Evolutionary conservation across 2,797 vertebrate species (phyloP), one percentile per base, ranked within the genome.

Genomic region (Mus caroli): DNA sequence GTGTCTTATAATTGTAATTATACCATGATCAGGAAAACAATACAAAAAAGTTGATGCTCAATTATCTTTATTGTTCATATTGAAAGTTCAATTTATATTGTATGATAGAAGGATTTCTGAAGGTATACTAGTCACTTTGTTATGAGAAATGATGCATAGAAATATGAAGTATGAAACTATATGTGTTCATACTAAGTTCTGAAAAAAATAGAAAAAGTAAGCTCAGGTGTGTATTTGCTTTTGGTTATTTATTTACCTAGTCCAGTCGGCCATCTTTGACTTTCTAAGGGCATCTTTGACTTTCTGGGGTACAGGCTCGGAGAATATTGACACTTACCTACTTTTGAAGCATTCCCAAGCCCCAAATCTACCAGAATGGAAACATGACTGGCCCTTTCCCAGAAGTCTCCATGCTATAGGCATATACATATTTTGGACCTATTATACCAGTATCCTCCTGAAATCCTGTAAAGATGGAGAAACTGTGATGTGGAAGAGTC

Each of bases 1-100:
- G 87, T 94, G 95, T 89, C 64, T 69, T 88, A 54, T 52, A 13
- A 78, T 90, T 89, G 58, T 71, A 26, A 92, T 60, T 50, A 50
- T 24, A 88, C 92, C 71, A 90, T 94, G 78, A 54, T 31, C 34
- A 77, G 17, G 52, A 94, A 52, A 20, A 79, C 77, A 91, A 73
- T 34, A 0, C 1, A 10, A 90, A 75, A 78, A 62, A 79, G 28
- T 11, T 60, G 1, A 69, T 92, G 88, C 85, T 88, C 46, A 88
- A 8, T 37, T 89, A 14, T 26, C 60, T 26, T 28, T 84, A 54
- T 78, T 92, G 95, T 94, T 62, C 79, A 91, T 71, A n/a, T 58
- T 89, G 52, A 58, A 94, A 90, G 43, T 26, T 92, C 3, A 82
- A n/a, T 95, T 92, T 37, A 64, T 7, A 46, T 40, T 58, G 88